Evolutionary conservation across 1,140 invertebrate species (phyloP), one percentile per base, ranked within the genome.

Genomic region (Varroa destructor): DNA sequence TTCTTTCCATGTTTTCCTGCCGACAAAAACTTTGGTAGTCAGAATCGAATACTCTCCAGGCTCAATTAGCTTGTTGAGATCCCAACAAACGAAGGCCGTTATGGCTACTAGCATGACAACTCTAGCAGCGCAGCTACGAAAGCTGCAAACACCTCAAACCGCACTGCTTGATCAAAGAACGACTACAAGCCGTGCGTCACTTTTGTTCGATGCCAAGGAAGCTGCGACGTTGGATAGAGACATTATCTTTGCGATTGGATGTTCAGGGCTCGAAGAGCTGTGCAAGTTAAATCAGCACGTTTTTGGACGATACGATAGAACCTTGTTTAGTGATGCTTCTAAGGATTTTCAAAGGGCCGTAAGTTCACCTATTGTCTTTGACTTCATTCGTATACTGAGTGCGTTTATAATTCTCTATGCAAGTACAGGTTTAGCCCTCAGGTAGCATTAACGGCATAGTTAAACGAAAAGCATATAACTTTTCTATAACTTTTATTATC

Each of bases 191-290:
- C 84, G 84, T 70, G 82, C 86, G 56, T 94, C 92, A 36, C 84
- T 97, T 73, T 79, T 97, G 6, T 96, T 94, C 79, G 86, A 92
- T 78, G 86, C 88, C 0, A 88, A 87, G 75, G 89, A 94, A 82
- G 93, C 92, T 6, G 90, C 90, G 0, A 84, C 84, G 72, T 86
- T 91, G 76, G 89, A 91, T 75, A 84, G 85, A 57, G 86, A 90
- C 75, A 88, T 87, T 12, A 87, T 93, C 76, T 89, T 87, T 80
- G 86, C 88, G 78, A 87, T 94, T 71, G 92, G 91, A 81, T 78
- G 71, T 40, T n/a, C 85, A 80, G 93, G 93, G 8, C 80, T 97
- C 1, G 83, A 88, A 75, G 90, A 94, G 76, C 79, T 97, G 1
- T 86, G 85, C 40, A 82, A 83, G 55, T 80, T 91, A 14, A 87